Conservation (phyloP, 2,113 vertebrate species). For the Sclerurus mexicanus region DNA sequence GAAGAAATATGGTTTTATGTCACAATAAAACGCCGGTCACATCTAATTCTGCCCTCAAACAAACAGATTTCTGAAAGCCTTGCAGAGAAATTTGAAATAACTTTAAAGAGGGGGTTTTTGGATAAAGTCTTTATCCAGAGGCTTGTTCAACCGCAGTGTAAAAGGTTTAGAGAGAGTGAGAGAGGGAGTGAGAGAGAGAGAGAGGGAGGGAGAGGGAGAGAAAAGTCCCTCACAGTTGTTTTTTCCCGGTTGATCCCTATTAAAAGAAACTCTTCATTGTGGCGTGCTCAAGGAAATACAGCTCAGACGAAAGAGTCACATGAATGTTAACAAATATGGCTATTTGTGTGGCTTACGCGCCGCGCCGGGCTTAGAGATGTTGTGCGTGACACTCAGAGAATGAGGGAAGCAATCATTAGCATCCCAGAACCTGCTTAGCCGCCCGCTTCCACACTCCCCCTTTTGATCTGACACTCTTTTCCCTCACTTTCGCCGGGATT, state of each 20-base stretch:
- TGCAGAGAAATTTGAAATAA: conserved; percentile 99
- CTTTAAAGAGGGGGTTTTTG: conserved; percentile 95
- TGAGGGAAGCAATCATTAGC: conserved; percentile 75
- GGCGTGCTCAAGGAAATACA: conserved; percentile 67
- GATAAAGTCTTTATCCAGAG: conserved; percentile 92
- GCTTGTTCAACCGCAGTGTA: conserved; percentile 95
- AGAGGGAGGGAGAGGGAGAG: conserved; percentile 50
- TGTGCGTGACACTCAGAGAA: conserved; percentile 71
- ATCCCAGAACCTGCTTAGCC: conserved; percentile 72
- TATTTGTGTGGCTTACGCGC: conserved; percentile 72
- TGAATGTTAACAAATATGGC: conserved; percentile 73
- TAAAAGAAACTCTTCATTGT: conserved; percentile 72
- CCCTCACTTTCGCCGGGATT: conserved; percentile 60
- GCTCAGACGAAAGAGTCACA: conserved; percentile 61
- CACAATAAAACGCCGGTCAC: conserved; percentile 99
- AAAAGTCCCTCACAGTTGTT: conserved; percentile 71
- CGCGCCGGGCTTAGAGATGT: conserved; percentile 64
- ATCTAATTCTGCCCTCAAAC: conserved; percentile 99
- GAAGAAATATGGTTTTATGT: conserved; percentile 99
- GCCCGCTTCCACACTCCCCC: conserved; percentile 60
- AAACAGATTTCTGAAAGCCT: conserved; percentile 99
- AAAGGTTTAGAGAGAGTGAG: conserved; percentile 84
- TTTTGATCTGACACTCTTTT: conserved; percentile 67
- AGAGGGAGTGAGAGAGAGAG: conserved; percentile 69
- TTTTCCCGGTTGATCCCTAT: conserved; percentile 69